phyloP scores from a whole-genome alignment of 2,888 invertebrate species.

The Lasioglossum marginatum region DNA sequence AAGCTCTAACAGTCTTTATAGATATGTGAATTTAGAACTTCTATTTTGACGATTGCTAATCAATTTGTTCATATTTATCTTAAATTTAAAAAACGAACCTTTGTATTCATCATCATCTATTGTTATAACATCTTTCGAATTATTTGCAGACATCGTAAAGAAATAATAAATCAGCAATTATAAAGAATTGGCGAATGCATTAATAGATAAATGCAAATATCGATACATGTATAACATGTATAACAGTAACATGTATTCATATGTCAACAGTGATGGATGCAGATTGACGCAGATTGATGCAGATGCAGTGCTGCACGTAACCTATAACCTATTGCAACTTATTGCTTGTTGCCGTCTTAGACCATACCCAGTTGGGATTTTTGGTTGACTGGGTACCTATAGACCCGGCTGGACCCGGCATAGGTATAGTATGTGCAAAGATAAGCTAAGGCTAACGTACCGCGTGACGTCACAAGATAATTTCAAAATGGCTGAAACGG shows the following conservation, averaged over 20 bases:
- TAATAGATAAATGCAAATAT: conserved; percentile 12
- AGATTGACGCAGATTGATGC: no score
- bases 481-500: no score
- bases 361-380: no score
- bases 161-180: conserved; percentile 12
- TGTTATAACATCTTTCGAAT: conserved; percentile 67
- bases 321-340: not conserved
- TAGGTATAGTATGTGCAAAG: no score
- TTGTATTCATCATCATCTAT: conserved; percentile 72
- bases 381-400: no score
- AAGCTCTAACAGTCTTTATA: not conserved
- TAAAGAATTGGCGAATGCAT: conserved; percentile 4
- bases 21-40: not conserved
- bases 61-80: not conserved
- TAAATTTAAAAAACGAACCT: conserved; percentile 65
- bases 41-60: not conserved
- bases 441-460: no score
- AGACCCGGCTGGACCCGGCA: no score
- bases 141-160: conserved; percentile 67
- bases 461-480: no score
- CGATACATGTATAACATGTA: not conserved
- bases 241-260: not conserved
- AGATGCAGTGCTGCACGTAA: not conserved
- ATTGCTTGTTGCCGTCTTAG: not conserved
- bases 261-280: not conserved